Percentiles rank a stretch among this genome's conserved stretches.
Evolutionary conservation across 2,113 vertebrate species (phyloP).

Genomic region (Datnioides undecimradiatus): DNA sequence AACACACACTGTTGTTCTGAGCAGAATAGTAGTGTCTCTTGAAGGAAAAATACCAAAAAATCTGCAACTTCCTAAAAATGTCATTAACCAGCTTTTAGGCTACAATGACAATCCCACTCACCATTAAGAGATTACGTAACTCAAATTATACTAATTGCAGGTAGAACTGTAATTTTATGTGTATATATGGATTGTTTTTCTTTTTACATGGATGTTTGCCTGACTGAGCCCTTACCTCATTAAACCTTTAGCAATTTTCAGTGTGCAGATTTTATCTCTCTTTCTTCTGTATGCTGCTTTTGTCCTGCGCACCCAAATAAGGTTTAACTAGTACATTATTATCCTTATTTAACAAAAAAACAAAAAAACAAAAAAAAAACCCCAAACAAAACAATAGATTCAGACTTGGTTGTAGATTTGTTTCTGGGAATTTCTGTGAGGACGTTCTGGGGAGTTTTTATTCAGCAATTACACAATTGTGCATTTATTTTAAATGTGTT

Average conservation of each 20-base stretch:
- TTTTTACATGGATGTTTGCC: conserved; percentile 30
- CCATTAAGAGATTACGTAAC: conserved; percentile 7
- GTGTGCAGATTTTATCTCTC: not conserved
- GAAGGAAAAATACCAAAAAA: too few relatives aligned
- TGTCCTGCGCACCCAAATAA: not conserved
- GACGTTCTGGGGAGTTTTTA: not conserved
- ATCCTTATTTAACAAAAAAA: too few relatives aligned
- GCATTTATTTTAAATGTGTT: not conserved
- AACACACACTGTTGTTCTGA: too few relatives aligned
- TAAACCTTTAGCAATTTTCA: conserved; percentile 28
- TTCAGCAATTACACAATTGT: not conserved
- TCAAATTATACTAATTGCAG: conserved; percentile 19
- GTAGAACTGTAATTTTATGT: conserved; percentile 5
- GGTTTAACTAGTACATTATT: not conserved
- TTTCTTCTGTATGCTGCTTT: conserved; percentile 5
- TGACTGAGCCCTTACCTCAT: conserved; percentile 18
- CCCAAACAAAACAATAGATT: too few relatives aligned
- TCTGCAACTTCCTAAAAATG: too few relatives aligned
- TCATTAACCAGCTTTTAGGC: too few relatives aligned
- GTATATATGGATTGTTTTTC: conserved; percentile 1
- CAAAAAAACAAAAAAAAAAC: too few relatives aligned
- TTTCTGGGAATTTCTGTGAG: not conserved
- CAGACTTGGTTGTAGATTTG: not conserved
- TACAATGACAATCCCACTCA: not conserved
- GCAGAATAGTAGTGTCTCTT: too few relatives aligned